Percentiles rank a stretch among this genome's conserved stretches.
phyloP scores from a whole-genome alignment of 2,888 invertebrate genomes.

The Leptarthrus brevirostris region DNA sequence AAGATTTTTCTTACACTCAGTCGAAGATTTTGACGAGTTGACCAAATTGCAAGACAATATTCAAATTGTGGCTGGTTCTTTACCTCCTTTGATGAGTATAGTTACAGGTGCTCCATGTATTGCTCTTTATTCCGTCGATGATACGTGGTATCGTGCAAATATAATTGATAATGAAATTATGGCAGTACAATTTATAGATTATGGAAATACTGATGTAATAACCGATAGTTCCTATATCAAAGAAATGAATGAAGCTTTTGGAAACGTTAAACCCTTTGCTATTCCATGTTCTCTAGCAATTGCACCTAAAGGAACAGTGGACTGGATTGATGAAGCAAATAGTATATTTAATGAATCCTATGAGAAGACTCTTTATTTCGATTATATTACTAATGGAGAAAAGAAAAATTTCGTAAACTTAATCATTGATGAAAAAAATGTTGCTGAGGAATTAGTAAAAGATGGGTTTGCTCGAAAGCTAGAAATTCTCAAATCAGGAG shows the following conservation, averaged over 20 bases:
- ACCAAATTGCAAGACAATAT: constrained; percentile 74
- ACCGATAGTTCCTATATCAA: constrained; percentile 74
- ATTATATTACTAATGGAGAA: constrained; percentile 63
- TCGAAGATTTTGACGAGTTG: constrained; percentile 71
- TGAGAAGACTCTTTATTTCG: constrained; percentile 61
- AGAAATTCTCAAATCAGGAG: constrained; percentile 69
- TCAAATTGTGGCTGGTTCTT: constrained; percentile 70
- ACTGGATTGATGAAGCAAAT: constrained; percentile 76
- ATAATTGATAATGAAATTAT: constrained; percentile 84
- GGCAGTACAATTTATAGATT: constrained; percentile 82
- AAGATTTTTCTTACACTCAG: constrained; percentile 79
- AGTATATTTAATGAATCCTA: constrained; percentile 70
- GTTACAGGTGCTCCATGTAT: constrained; percentile 75
- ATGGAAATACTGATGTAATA: constrained; percentile 81
- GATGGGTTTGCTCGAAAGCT: constrained; percentile 72
- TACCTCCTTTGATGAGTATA: constrained; percentile 70
- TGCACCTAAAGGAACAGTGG: constrained; percentile 72
- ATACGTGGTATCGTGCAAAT: constrained; percentile 91
- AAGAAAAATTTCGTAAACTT: constrained; percentile 72
- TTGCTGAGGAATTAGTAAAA: constrained; percentile 72
- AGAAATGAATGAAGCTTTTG: constrained; percentile 72
- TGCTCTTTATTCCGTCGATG: constrained; percentile 85
- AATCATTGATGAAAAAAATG: constrained; percentile 71
- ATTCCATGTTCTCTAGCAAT: constrained; percentile 77
- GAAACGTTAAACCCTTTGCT: constrained; percentile 70